Base-by-base conservation (phyloP, 2,888 invertebrate genomes). In the Leptogaster cylindrica region DNA sequence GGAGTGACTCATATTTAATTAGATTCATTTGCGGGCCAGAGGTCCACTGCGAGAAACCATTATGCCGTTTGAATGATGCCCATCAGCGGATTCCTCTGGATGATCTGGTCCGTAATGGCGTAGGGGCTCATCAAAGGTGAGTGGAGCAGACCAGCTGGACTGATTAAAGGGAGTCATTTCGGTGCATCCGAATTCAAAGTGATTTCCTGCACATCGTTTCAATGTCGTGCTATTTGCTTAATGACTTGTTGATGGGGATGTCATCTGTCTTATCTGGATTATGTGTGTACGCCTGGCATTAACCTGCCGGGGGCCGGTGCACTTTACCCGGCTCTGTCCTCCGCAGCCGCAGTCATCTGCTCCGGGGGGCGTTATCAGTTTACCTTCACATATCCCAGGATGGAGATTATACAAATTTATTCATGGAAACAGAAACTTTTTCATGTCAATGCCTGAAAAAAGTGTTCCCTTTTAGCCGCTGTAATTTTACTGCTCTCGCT, bases 141-240 rank as follows among this genome's bases (percentile, higher is more conserved):
- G 20, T 55, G 20, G 55, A 39, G 12, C 55, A 39, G 55, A 39
- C 39, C 55, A 55, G 31, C 36, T 55, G 39, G 36, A 23, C 55
- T 55, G 55, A 55, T 55, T 55, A 55, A 55, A 55, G 36, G 36
- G 55, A 36, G 55, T 55, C 33, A 55, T 55, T 55, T 55, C 23
- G 25, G 39, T 4, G 23, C 55, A 48, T 55, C 36, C 55, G 55
- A 36, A 36, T 55, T 39, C 55, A 55, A 55, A 55, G 55, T 55
- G 55, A 55, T 55, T 55, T 55, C 55, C 31, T 39, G 55, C 6
- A 31, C 55, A 33, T 23, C 36, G 3, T 8, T 33, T 36, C 55
- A 55, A 39, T 55, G 55, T 55, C 55, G 55, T 55, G 55, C 55
- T 55, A 55, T 55, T 55, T 55, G 55, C 55, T 55, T 55, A 55